Percentiles rank a stretch among this genome's conserved stretches.
Conservation (phyloP, 53 echinoderm and acorn worm species). For the Holothuria leucospilota region DNA sequence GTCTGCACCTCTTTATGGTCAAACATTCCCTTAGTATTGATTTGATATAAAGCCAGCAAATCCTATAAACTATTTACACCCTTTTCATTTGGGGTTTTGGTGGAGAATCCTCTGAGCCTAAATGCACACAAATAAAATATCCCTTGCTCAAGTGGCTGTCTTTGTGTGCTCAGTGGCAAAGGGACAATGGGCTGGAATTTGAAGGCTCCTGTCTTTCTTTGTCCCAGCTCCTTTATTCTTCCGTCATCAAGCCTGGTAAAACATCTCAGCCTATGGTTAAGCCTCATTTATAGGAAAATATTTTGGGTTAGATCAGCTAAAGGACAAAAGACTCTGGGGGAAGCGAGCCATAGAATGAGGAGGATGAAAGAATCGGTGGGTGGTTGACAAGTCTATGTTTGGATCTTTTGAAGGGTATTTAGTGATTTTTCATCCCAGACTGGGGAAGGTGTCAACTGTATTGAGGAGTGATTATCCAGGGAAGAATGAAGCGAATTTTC, state of each 20-base stretch:
- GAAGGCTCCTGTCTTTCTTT: slow-evolving; percentile 24
- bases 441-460: slow-evolving; percentile 37
- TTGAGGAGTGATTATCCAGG: slow-evolving; percentile 40
- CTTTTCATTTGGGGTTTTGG: not conserved
- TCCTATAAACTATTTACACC: slow-evolving; percentile 30
- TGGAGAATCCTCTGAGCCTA: slow-evolving; percentile 5
- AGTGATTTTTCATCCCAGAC: slow-evolving; percentile 30
- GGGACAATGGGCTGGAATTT: slow-evolving; percentile 21
- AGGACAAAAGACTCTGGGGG: slow-evolving; percentile 2
- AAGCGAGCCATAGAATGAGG: not conserved
- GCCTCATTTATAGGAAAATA: slow-evolving; percentile 39
- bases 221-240: not conserved
- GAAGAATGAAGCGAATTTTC: slow-evolving; percentile 8
- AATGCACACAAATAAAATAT: slow-evolving; percentile 15
- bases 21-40: slow-evolving; percentile 39
- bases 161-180: slow-evolving; percentile 16
- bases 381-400: slow-evolving; percentile 30
- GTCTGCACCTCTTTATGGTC: slow-evolving; percentile 12
- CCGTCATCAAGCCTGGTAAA: slow-evolving; percentile 28
- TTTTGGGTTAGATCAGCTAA: slow-evolving; percentile 33
- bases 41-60: slow-evolving; percentile 41
- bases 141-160: slow-evolving; percentile 13
- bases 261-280: slow-evolving; percentile 18
- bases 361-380: slow-evolving; percentile 8
- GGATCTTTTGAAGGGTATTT: slow-evolving; percentile 40